Evolutionary conservation across 2,113 vertebrate species (phyloP).

Genomic region (Cavia porcellus): DNA sequence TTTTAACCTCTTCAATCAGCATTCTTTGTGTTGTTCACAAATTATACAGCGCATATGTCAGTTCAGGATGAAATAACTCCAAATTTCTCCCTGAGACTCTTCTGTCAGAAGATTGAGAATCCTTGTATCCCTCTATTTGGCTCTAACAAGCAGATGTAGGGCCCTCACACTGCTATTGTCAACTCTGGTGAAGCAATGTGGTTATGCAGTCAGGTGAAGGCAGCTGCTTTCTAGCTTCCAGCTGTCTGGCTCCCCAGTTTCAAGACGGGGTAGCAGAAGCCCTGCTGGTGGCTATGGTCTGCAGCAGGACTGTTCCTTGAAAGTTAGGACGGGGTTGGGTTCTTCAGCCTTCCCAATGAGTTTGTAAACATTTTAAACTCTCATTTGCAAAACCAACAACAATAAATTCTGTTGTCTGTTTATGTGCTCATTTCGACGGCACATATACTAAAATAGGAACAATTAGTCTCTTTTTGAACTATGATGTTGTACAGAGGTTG

Average conservation of each 20-base stretch:
- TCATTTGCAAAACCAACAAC: background rate
- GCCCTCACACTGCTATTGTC: background rate
- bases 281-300: too few species aligned
- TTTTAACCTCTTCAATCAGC: background rate
- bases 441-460: background rate
- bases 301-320: background rate
- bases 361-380: background rate
- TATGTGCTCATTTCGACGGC: background rate
- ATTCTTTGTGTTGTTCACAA: background rate
- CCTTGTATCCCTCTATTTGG: background rate
- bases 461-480: background rate
- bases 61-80: background rate
- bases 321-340: background rate
- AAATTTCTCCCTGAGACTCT: background rate
- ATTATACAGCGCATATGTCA: background rate
- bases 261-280: background rate
- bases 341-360: background rate
- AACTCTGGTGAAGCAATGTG: background rate
- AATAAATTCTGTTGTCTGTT: background rate
- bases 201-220: background rate
- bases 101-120: background rate
- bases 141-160: constrained; percentile 72
- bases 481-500: background rate
- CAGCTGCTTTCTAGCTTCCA: background rate
- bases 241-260: background rate